Evolutionary conservation across 1,140 invertebrate species (phyloP).

Genomic region (Littorina saxatilis): DNA sequence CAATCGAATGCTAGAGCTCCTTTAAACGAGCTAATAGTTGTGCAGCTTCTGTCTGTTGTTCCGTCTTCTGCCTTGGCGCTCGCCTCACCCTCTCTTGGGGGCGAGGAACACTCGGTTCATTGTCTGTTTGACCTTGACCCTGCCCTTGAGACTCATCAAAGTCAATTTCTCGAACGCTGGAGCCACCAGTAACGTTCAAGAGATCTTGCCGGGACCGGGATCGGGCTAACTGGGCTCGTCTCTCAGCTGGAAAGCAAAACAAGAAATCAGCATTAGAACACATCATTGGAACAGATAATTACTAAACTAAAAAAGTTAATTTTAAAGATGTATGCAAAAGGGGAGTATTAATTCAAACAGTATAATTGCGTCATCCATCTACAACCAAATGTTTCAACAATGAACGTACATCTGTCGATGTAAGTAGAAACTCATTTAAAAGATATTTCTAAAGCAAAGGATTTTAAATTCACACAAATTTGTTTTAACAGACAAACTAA

Average conservation of each 20-base stretch:
- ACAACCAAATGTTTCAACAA: neutral
- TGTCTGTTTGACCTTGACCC: too few relatives aligned
- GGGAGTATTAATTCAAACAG: neutral
- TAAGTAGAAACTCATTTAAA: too few relatives aligned
- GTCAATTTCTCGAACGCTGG: conserved; percentile 60
- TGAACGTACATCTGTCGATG: neutral
- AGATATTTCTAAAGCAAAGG: too few relatives aligned
- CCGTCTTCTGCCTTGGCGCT: neutral
- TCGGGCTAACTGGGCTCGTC: conserved; percentile 68
- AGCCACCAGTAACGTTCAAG: conserved; percentile 40
- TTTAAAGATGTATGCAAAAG: neutral
- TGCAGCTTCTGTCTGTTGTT: conserved; percentile 56
- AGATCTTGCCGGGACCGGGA: conserved; percentile 70
- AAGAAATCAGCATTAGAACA: neutral
- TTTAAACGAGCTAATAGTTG: conserved; percentile 58
- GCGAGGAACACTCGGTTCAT: neutral
- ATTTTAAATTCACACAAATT: too few relatives aligned
- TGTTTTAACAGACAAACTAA: too few relatives aligned
- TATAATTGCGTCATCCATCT: neutral
- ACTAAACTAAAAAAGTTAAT: neutral
- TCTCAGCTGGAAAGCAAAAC: conserved; percentile 66
- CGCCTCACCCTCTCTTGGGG: conserved; percentile 18
- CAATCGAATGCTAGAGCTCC: conserved; percentile 45
- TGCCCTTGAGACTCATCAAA: conserved; percentile 54
- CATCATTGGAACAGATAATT: neutral